Base-by-base conservation (phyloP, 2,888 invertebrate species). In the Synergus umbraculus region DNA sequence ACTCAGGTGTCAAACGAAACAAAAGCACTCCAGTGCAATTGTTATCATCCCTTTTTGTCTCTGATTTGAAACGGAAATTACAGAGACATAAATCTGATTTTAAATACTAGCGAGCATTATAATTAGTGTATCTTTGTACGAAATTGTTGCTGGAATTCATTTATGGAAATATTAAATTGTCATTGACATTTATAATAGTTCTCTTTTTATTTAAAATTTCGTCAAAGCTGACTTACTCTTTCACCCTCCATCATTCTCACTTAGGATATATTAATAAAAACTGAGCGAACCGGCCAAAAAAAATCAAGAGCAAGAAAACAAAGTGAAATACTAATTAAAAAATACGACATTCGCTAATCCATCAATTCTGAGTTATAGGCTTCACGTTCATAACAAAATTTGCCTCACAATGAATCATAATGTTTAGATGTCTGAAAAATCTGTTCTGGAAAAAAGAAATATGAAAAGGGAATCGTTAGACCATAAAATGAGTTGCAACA, bases 1-100 rank as follows among this genome's bases (percentile, higher is more conserved):
- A 80, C 81, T 83, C 79, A 82, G 81, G 82, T 84, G 83, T 82
- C 81, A 84, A 81, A 29, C 79, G 82, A 84, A 85, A 86, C 83
- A 85, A 86, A 85, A 29, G 82, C 80, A 67, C 82, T 82, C 83
- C 79, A 85, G 82, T 78, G 81, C 81, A 81, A 82, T 81, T 67
- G 82, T 46, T 78, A 76, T 67, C 73, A 76, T 76, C 78, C 66
- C 79, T 78, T 81, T 58, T 76, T 69, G 13, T 64, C 46, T 22
- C 22, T 65, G n/a, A 49, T 18, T 10, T 29, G 37, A 29, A 54
- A 41, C 10, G 13, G 78, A 60, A 67, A 69, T 78, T 69, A 60
- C n/a, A 64, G n/a, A 46, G n/a, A 54, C n/a, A n/a, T 54, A n/a
- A 54, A 54, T 54, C 15, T 54, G n/a, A 7, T n/a, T n/a, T 54